phyloP scores from a whole-genome alignment of 1,140 invertebrate genomes.

The Nasonia vitripennis region DNA sequence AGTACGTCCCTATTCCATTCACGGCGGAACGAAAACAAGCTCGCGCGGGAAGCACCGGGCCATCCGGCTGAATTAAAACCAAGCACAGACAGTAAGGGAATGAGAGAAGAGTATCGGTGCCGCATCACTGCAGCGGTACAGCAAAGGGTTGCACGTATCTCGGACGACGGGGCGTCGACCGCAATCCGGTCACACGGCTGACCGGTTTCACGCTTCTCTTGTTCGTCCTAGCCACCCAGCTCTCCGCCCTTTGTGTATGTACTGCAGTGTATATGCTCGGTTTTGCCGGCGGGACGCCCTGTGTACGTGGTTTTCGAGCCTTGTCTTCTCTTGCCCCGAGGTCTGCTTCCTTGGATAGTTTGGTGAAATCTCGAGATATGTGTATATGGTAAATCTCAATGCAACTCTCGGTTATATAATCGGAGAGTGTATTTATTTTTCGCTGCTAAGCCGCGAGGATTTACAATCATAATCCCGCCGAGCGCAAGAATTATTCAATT shows the following conservation, averaged over 20 bases:
- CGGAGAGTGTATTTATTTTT: neutral
- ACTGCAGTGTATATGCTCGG: neutral
- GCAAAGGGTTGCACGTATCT: neutral
- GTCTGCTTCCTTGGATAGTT: neutral
- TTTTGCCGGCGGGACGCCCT: neutral
- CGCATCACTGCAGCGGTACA: neutral
- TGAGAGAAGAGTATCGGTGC: neutral
- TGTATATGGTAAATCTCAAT: too few species aligned
- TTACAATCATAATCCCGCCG: slow-evolving; percentile 14
- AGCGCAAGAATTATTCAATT: slow-evolving; percentile 24
- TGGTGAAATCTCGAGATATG: neutral
- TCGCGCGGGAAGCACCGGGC: neutral
- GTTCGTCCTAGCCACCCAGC: neutral
- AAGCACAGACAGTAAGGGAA: neutral
- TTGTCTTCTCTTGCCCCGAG: neutral
- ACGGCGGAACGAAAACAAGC: neutral
- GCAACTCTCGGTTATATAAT: too few species aligned
- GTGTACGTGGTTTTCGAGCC: neutral
- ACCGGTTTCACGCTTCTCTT: slow-evolving; percentile 33
- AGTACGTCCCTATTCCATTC: neutral
- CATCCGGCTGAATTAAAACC: slow-evolving; percentile 29
- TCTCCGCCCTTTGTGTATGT: neutral
- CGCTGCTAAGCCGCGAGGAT: slow-evolving; percentile 38
- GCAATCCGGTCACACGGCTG: slow-evolving; percentile 58
- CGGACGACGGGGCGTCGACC: slow-evolving; percentile 50